Evolutionary conservation across 2,888 invertebrate genomes (phyloP), one percentile per base, ranked within the genome.

Genomic region (Xestobium rufovillosum): DNA sequence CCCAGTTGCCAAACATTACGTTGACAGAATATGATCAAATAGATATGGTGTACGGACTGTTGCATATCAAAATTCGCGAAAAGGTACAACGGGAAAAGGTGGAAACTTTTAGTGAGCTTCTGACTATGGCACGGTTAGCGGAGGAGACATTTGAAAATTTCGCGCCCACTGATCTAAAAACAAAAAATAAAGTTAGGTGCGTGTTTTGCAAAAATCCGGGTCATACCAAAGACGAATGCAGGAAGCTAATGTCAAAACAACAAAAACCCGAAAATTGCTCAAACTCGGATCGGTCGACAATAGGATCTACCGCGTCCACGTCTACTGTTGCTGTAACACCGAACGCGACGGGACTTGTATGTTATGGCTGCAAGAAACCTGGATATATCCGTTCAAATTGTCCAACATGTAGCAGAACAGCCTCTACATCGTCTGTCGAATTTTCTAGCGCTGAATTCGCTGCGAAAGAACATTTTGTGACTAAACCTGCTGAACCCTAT

Each of bases 31-130:
- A 8, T 4, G 10, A 9, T 11, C 27, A 27, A 11, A 4, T 27
- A 27, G 27, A 27, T 27, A 27, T 27, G 27, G 27, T 27, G 10
- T 27, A 27, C 11, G 27, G 27, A 9, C 10, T 27, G 10, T 11
- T 27, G n/a, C 6, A n/a, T 8, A 27, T 9, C 4, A 6, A 10
- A 27, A 27, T 27, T 9, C 6, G 27, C 4, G 27, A 27, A 27
- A 27, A 27, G 27, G 27, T 27, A 9, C 9, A 4, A 6, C 6
- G 27, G 10, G 27, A 27, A 9, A 4, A 11, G 6, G 9, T n/a
- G 10, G 10, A 6, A 6, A 27, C 4, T 27, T 27, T 27, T 27
- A 6, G 8, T 9, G 27, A 27, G 6, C 10, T 27, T 6, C 10
- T 27, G n/a, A n/a, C 4, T 6, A 8, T 9, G 10, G 27, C 27